phyloP scores from a whole-genome alignment of 2,797 vertebrate species.

The Cossypha caffra region DNA sequence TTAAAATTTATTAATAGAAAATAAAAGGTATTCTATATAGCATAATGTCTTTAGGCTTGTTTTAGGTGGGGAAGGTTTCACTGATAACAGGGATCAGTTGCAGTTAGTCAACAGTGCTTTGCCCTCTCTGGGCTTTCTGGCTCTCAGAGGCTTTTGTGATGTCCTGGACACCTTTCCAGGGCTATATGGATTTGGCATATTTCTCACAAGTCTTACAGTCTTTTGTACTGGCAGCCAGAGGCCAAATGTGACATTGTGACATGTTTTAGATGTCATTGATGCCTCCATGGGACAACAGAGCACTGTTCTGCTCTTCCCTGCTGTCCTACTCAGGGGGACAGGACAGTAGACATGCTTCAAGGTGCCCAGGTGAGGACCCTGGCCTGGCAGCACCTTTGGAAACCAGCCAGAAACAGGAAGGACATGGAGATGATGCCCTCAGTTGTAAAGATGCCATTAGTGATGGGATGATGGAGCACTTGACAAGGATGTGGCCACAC shows the following conservation, averaged over 20 bases:
- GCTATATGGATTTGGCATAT: not conserved
- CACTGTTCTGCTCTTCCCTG: not conserved
- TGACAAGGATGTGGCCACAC: not conserved
- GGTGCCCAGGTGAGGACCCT: not conserved
- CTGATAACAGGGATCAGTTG: not conserved
- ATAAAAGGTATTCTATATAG: not conserved
- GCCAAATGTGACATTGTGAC: not conserved
- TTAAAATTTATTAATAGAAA: not conserved
- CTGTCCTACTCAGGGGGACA: rapidly evolving
- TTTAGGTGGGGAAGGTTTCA: not conserved
- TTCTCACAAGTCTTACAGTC: not conserved
- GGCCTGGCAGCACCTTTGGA: not conserved
- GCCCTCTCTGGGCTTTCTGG: not conserved
- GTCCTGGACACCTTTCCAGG: not conserved
- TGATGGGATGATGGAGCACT: not conserved
- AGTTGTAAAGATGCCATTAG: not conserved
- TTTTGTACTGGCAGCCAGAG: not conserved
- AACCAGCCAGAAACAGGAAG: not conserved
- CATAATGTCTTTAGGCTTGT: not conserved
- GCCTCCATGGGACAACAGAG: not conserved
- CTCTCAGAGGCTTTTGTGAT: not conserved
- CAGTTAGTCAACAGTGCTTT: not conserved
- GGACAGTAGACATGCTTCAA: not conserved
- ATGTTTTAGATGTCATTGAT: not conserved
- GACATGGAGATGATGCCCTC: not conserved